These are phyloP conservation scores for Echinarachnius parma DNA, from an alignment of 53 echinoderm and acorn worm genomes.

Conservation along the genomic window DNA sequence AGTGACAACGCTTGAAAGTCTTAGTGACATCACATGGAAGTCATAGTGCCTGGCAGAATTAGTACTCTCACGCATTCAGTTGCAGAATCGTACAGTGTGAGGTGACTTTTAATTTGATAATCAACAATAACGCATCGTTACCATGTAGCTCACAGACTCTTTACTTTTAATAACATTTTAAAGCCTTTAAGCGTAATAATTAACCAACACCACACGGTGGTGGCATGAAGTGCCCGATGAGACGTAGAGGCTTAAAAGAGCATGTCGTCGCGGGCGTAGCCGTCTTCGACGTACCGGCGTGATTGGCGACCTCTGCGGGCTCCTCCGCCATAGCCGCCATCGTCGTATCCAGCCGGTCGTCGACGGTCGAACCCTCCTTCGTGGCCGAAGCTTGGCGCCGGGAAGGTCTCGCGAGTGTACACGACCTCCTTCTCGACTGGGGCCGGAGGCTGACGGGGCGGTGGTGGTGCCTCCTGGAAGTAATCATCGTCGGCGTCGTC, in stretches of 20 bases:
- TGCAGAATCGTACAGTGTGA: no score
- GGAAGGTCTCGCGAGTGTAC: conserved; percentile 40
- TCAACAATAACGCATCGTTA: no score
- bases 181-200: no score
- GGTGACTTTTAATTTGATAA: no score
- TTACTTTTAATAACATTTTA: no score
- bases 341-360: conserved; percentile 4
- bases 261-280: conserved; percentile 41
- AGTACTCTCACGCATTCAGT: no score
- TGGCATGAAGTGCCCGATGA: neutral
- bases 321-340: conserved; percentile 4
- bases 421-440: conserved; percentile 40
- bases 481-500: conserved; percentile 40
- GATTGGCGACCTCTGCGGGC: conserved; percentile 26
- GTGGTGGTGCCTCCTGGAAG: neutral
- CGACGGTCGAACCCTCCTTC: conserved; percentile 17
- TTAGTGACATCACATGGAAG: no score
- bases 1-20: no score
- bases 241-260: conserved; percentile 5
- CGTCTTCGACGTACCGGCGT: conserved; percentile 36
- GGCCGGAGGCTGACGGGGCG: conserved; percentile 16
- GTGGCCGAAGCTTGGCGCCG: neutral
- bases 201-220: neutral
- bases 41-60: no score
- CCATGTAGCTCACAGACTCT: no score